Percentiles rank a stretch among this genome's conserved stretches.
Conservation (phyloP, 2,888 invertebrate species). For the Chirona hameri region DNA sequence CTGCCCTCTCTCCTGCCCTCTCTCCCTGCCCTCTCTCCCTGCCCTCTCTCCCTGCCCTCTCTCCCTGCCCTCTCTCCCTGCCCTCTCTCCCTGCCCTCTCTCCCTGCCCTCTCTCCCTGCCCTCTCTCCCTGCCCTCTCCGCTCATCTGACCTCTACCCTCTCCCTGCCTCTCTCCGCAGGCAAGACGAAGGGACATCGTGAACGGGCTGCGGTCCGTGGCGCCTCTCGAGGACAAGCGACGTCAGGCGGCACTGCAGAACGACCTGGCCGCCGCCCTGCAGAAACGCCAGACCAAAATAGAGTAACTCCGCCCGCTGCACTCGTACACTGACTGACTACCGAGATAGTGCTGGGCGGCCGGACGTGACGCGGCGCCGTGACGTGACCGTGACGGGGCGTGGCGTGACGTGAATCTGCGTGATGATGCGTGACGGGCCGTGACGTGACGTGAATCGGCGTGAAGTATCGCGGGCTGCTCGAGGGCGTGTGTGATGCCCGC, state of each 20-base stretch:
- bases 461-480: neutral
- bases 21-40: no score
- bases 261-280: constrained; percentile 77
- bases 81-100: no score
- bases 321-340: neutral
- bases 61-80: no score
- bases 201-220: constrained; percentile 80
- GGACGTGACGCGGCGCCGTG: neutral
- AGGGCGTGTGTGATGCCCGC: neutral
- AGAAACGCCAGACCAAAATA: constrained; percentile 70
- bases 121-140: no score
- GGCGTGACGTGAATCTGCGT: no score
- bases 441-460: no score
- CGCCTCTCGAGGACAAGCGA: constrained; percentile 76
- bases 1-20: no score
- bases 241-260: constrained; percentile 79
- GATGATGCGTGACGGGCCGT: no score
- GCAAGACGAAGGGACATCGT: constrained; percentile 99
- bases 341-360: neutral
- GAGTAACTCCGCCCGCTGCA: neutral
- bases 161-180: neutral
- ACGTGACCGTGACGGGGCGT: no score
- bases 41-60: no score
- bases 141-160: no score
- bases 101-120: no score